Conservation (phyloP, 2,113 vertebrate genomes). For the Chelonoidis abingdonii region DNA sequence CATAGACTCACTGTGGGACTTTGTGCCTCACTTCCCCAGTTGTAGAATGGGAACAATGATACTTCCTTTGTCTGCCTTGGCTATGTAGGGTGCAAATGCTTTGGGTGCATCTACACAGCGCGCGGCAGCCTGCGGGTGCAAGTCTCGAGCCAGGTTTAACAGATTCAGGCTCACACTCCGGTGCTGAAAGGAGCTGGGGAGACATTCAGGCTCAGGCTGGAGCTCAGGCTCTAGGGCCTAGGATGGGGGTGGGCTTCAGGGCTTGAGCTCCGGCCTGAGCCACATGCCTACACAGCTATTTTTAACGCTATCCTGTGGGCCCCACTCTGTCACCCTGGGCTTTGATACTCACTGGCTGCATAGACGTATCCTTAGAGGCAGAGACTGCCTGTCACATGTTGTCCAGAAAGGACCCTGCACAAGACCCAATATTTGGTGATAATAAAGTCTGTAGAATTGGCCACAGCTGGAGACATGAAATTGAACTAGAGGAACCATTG, state of each 20-base stretch:
- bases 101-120: not conserved
- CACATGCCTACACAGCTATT: not conserved
- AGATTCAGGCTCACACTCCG: not conserved
- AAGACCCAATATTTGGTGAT: not conserved
- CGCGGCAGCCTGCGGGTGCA: no score
- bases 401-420: not conserved
- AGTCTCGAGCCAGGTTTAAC: not conserved
- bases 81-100: not conserved
- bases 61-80: no score
- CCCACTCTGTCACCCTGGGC: not conserved
- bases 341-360: not conserved
- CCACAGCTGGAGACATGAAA: not conserved
- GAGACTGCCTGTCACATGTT: no score
- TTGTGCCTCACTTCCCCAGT: not conserved
- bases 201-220: not conserved
- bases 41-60: not conserved
- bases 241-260: not conserved
- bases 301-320: not conserved
- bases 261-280: no score
- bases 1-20: not conserved
- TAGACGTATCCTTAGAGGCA: not conserved
- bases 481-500: not conserved
- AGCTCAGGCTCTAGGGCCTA: no score
- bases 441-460: not conserved
- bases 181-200: not conserved